Evolutionary conservation across 2,888 invertebrate species (phyloP).

Genomic region (Hirtodrosophila confusa): DNA sequence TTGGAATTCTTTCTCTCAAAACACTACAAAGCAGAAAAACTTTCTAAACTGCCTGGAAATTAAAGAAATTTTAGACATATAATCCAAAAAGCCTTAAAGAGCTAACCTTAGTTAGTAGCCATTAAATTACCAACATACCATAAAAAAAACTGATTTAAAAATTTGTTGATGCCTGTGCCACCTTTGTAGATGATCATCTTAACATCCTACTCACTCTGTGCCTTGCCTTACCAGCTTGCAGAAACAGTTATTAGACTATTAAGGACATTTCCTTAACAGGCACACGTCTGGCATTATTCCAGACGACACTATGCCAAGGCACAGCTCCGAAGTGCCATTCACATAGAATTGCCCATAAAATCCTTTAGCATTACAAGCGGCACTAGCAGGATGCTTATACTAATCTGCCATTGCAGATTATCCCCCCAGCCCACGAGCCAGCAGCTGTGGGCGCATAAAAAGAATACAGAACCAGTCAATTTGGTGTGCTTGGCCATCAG

Average conservation of each 20-base stretch:
- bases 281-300: conserved; percentile 51
- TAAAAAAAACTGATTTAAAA: too few relatives aligned
- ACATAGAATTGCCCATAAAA: conserved; percentile 70
- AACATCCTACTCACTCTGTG: background rate
- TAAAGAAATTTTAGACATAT: too few relatives aligned
- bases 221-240: conserved; percentile 10
- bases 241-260: conserved; percentile 13
- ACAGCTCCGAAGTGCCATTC: conserved; percentile 54
- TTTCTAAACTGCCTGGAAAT: too few relatives aligned
- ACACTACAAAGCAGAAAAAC: too few relatives aligned
- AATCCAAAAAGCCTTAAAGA: too few relatives aligned
- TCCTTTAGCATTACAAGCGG: conserved; percentile 66
- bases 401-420: conserved; percentile 72
- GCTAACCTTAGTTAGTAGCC: too few relatives aligned
- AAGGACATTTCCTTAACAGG: conserved; percentile 44
- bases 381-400: conserved; percentile 43
- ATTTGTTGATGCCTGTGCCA: too few relatives aligned
- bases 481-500: conserved; percentile 61
- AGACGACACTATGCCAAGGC: conserved; percentile 16
- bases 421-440: conserved; percentile 28
- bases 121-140: too few relatives aligned
- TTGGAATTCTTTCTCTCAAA: too few relatives aligned
- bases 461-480: conserved; percentile 57
- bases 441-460: conserved; percentile 19
- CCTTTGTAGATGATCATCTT: too few relatives aligned